These are phyloP conservation scores for Chaenogobius annularis DNA, from an alignment of 2,113 vertebrate species.

Conservation along the genomic window DNA sequence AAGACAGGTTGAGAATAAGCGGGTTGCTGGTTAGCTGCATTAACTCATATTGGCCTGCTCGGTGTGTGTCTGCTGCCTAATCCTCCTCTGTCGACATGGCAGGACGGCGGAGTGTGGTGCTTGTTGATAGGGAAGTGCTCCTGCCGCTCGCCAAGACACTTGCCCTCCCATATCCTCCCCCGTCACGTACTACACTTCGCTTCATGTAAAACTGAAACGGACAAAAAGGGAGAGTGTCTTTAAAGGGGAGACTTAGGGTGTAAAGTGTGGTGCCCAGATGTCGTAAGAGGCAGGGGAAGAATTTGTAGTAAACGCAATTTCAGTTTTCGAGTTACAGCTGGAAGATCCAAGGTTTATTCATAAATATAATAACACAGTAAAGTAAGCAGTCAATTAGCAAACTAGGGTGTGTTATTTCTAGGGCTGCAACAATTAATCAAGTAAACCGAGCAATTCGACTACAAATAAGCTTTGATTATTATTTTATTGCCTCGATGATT, in stretches of 20 bases:
- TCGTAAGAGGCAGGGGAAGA: neutral
- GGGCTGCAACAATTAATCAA: too few relatives aligned
- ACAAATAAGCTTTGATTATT: too few relatives aligned
- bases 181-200: constrained; percentile 42
- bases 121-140: constrained; percentile 64
- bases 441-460: too few relatives aligned
- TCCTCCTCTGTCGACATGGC: constrained; percentile 70
- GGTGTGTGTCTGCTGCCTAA: constrained; percentile 53
- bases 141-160: constrained; percentile 54
- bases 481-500: too few relatives aligned
- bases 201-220: constrained; percentile 43
- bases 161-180: constrained; percentile 62
- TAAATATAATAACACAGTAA: neutral
- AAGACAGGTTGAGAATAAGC: constrained; percentile 62
- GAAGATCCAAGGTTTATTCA: neutral
- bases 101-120: constrained; percentile 54
- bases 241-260: neutral
- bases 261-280: neutral
- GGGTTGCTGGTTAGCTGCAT: constrained; percentile 65
- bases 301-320: neutral
- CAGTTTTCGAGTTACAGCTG: neutral
- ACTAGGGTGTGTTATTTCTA: too few relatives aligned
- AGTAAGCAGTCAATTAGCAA: too few relatives aligned
- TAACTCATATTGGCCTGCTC: constrained; percentile 63
- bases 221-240: constrained; percentile 57